phyloP scores from a whole-genome alignment of 30 jellyfish, hydroid and myxozoan genomes.

The Hydractinia echinata region DNA sequence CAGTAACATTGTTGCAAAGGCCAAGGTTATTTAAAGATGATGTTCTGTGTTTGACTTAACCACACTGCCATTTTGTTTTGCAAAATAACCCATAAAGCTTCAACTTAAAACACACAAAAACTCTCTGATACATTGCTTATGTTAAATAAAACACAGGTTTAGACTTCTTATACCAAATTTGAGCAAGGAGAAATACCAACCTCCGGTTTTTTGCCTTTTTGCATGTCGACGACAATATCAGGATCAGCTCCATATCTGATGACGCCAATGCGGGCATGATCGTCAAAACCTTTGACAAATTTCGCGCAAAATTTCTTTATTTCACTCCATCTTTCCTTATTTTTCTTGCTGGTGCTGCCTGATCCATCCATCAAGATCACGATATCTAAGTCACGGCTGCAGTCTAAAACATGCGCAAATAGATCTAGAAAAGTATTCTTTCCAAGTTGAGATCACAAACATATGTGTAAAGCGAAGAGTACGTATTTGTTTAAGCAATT shows the following conservation, averaged over 20 bases:
- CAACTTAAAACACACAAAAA: too few relatives aligned
- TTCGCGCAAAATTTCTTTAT: conserved; percentile 56
- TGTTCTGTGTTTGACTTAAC: too few relatives aligned
- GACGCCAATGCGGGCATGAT: conserved; percentile 61
- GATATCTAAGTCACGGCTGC: conserved; percentile 76
- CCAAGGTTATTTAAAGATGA: too few relatives aligned
- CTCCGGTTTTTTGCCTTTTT: conserved; percentile 18
- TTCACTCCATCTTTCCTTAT: conserved; percentile 71
- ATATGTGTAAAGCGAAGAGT: too few relatives aligned
- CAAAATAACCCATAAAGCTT: too few relatives aligned
- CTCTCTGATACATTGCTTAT: too few relatives aligned
- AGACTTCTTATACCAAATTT: too few relatives aligned
- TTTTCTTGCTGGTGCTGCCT: conserved; percentile 47
- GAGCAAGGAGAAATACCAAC: background rate
- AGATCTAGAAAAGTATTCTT: background rate
- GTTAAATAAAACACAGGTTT: too few relatives aligned
- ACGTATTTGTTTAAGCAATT: too few relatives aligned
- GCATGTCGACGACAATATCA: conserved; percentile 56
- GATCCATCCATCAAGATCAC: conserved; percentile 86
- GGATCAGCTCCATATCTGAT: conserved; percentile 68
- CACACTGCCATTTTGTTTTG: too few relatives aligned
- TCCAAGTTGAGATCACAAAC: too few relatives aligned
- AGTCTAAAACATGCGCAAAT: conserved; percentile 42
- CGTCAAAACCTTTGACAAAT: conserved; percentile 68
- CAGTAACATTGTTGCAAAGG: too few relatives aligned